Conservation (phyloP, 2,888 invertebrate species). For the Cataglyphis cursor region DNA sequence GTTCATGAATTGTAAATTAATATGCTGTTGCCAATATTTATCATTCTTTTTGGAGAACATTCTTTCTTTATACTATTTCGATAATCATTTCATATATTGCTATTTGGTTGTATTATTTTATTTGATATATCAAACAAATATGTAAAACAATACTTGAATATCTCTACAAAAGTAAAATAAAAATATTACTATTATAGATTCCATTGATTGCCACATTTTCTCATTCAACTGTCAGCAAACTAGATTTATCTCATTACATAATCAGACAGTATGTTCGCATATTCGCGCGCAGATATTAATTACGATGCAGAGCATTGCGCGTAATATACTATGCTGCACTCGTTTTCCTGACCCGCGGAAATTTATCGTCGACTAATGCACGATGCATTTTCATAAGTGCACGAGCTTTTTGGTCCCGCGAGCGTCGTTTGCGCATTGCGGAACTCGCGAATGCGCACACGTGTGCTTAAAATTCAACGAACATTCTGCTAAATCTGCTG, state of each 20-base stretch:
- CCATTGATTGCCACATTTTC: constrained; percentile 12
- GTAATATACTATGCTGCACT: constrained; percentile 38
- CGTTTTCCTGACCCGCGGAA: constrained; percentile 33
- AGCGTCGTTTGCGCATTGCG: constrained; percentile 47
- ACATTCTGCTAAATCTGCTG: background rate
- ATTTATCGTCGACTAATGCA: constrained; percentile 56
- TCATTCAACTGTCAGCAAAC: background rate
- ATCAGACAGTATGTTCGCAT: constrained; percentile 21
- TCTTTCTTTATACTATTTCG: background rate
- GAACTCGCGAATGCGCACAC: constrained; percentile 5
- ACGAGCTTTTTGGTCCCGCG: constrained; percentile 57
- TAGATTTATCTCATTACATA: constrained; percentile 26
- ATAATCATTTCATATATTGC: background rate
- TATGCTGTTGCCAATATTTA: background rate
- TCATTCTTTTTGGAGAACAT: background rate
- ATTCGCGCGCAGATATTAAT: constrained; percentile 46
- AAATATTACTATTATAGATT: background rate
- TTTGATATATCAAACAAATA: background rate
- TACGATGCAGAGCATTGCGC: constrained; percentile 19
- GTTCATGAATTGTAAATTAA: background rate
- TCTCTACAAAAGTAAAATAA: background rate
- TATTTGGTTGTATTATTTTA: background rate
- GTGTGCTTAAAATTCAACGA: constrained; percentile 24
- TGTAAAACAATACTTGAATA: constrained; percentile 4
- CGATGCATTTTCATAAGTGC: constrained; percentile 66